A percentile compares a stretch with the other conserved stretches of the same genome.
Conservation (phyloP, 2,113 vertebrate species). For the Sterna hirundo region DNA sequence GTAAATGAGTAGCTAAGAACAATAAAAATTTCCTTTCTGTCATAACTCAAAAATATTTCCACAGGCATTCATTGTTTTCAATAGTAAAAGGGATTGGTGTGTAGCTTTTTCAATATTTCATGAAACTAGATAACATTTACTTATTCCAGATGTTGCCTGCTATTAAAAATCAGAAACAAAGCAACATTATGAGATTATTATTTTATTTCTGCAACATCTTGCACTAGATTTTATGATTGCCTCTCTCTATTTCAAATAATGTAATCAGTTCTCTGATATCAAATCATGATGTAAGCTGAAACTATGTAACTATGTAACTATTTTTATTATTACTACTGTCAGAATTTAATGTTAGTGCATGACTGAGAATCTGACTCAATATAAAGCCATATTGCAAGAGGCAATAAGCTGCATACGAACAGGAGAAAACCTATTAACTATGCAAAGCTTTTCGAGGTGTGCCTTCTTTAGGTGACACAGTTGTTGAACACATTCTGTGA, state of each 20-base stretch:
- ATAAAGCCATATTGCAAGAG: not conserved
- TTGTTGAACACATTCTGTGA: not conserved
- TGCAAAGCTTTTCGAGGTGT: not conserved
- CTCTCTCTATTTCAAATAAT: conserved; percentile 10
- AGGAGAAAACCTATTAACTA: not conserved
- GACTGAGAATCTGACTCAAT: not conserved
- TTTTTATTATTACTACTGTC: not conserved
- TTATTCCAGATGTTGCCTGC: conserved; percentile 69
- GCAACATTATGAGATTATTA: not conserved
- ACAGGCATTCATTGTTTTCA: conserved; percentile 52
- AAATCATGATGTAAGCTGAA: not conserved
- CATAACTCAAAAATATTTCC: conserved; percentile 52
- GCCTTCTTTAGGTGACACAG: not conserved
- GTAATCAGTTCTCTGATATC: not conserved
- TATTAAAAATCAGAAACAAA: conserved; percentile 23
- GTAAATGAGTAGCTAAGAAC: not conserved
- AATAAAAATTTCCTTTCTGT: conserved; percentile 12
- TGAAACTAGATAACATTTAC: conserved; percentile 49
- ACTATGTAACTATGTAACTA: not conserved
- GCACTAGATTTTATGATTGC: not conserved
- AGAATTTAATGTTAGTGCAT: not conserved
- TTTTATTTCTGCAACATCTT: not conserved
- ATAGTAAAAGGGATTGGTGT: conserved; percentile 17
- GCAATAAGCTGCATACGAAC: not conserved
- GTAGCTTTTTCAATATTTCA: conserved; percentile 38